Conservation (phyloP, 30 jellyfish, hydroid and myxozoan species). For the Clytia hemisphaerica region DNA sequence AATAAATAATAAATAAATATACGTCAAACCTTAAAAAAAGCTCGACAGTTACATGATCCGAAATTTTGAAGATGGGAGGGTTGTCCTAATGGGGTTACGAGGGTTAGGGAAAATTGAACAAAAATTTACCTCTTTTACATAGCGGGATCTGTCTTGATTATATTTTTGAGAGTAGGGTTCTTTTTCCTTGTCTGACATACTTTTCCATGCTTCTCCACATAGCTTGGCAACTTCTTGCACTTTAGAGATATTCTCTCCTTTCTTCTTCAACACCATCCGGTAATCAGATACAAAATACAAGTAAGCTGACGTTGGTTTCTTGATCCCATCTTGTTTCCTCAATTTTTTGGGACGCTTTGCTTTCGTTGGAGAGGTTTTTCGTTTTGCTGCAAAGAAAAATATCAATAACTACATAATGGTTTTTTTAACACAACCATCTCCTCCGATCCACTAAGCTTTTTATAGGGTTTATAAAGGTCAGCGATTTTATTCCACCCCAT, state of each 20-base stretch:
- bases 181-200: slow-evolving; percentile 80
- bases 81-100: background rate
- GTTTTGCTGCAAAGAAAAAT: background rate
- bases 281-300: slow-evolving; percentile 72
- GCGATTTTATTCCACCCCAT: too few relatives aligned
- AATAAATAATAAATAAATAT: too few relatives aligned
- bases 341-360: slow-evolving; percentile 29
- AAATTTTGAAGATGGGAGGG: background rate
- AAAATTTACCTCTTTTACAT: slow-evolving; percentile 55
- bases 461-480: too few relatives aligned
- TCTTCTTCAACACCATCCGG: slow-evolving; percentile 59
- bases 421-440: too few relatives aligned
- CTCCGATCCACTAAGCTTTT: too few relatives aligned
- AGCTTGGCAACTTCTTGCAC: slow-evolving; percentile 86
- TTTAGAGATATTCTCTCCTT: slow-evolving; percentile 57
- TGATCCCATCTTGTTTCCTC: slow-evolving; percentile 85
- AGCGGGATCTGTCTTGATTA: slow-evolving; percentile 62
- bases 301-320: slow-evolving; percentile 96
- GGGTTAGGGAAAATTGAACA: background rate
- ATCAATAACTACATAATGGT: background rate
- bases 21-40: background rate
- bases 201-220: slow-evolving; percentile 89
- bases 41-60: too few relatives aligned
- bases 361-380: slow-evolving; percentile 16
- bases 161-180: slow-evolving; percentile 48